A percentile compares a stretch with the other conserved stretches of the same genome.
Evolutionary conservation across 30 jellyfish, hydroid and myxozoan genomes (phyloP).

Genomic region (Pseudorhiza aurosa): DNA sequence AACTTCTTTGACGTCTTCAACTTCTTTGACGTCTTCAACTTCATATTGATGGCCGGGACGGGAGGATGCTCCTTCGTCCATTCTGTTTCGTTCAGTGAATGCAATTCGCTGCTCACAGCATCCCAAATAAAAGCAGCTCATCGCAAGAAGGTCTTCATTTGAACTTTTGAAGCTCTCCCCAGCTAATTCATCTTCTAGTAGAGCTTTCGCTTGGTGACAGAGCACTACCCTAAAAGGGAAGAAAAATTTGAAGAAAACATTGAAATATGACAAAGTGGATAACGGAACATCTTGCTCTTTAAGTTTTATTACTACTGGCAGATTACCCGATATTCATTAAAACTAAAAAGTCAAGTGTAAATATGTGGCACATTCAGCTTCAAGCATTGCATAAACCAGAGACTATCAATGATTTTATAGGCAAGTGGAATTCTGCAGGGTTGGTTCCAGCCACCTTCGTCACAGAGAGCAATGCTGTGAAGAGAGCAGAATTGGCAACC

Average conservation of each 20-base stretch:
- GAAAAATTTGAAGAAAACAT: neutral
- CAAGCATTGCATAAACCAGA: too few relatives aligned
- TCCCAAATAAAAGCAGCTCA: slow-evolving; percentile 31
- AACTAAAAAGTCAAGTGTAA: too few relatives aligned
- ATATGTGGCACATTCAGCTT: too few relatives aligned
- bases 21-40: neutral
- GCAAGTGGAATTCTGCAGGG: too few relatives aligned
- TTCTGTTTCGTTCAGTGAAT: neutral
- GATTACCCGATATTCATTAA: too few relatives aligned
- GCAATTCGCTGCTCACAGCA: slow-evolving; percentile 17
- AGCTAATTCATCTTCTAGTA: slow-evolving; percentile 8
- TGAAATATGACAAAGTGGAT: too few relatives aligned
- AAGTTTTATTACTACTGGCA: too few relatives aligned
- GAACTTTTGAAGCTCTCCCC: neutral
- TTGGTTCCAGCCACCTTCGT: too few relatives aligned
- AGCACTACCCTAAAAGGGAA: neutral
- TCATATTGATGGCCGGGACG: neutral
- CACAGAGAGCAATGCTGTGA: too few relatives aligned
- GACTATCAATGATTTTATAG: too few relatives aligned
- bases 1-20: neutral
- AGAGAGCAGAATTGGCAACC: too few relatives aligned
- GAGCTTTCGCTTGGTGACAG: slow-evolving; percentile 14
- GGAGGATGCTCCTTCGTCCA: neutral
- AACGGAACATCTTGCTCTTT: too few relatives aligned
- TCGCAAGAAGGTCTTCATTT: slow-evolving; percentile 36